Evolutionary conservation across 2,797 vertebrate species (phyloP).

Genomic region (Hippocampus kuda): DNA sequence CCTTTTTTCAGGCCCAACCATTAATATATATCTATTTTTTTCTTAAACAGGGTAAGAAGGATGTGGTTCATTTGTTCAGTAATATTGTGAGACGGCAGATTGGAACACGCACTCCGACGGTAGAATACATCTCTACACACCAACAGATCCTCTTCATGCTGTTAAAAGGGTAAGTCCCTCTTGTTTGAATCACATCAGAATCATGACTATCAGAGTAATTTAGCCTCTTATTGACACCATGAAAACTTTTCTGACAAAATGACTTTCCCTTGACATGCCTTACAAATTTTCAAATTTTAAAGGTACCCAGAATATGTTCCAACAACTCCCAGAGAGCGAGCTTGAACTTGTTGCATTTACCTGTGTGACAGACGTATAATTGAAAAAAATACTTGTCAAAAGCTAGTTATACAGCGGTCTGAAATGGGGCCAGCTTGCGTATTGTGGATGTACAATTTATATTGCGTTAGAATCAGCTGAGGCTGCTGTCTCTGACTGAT

Average conservation of each 20-base stretch:
- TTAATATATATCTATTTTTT: constrained; percentile 4
- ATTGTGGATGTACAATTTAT: background rate
- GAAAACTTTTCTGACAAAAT: background rate
- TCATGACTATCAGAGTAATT: background rate
- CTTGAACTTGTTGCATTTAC: constrained; percentile 44
- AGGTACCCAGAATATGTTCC: constrained; percentile 39
- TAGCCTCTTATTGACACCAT: background rate
- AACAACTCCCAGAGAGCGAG: constrained; percentile 46
- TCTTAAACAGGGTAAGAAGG: constrained; percentile 70
- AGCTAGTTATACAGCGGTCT: constrained; percentile 6
- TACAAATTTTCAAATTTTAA: constrained; percentile 20
- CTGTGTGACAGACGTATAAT: constrained; percentile 29
- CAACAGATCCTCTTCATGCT: constrained; percentile 77
- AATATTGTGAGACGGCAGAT: constrained; percentile 77
- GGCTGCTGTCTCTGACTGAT: background rate
- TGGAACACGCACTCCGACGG: constrained; percentile 71
- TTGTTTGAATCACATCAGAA: constrained; percentile 15
- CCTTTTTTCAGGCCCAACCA: too few relatives aligned
- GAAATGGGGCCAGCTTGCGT: background rate
- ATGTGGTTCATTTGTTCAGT: constrained; percentile 78
- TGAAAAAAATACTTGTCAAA: constrained; percentile 23
- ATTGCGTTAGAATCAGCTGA: constrained; percentile 1
- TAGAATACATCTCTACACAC: constrained; percentile 77
- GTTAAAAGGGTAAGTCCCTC: constrained; percentile 69
- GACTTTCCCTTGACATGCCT: constrained; percentile 3